These are phyloP conservation scores for Eulemur albifrons DNA, from an alignment of 2,797 vertebrate genomes.

Conservation along the genomic window DNA sequence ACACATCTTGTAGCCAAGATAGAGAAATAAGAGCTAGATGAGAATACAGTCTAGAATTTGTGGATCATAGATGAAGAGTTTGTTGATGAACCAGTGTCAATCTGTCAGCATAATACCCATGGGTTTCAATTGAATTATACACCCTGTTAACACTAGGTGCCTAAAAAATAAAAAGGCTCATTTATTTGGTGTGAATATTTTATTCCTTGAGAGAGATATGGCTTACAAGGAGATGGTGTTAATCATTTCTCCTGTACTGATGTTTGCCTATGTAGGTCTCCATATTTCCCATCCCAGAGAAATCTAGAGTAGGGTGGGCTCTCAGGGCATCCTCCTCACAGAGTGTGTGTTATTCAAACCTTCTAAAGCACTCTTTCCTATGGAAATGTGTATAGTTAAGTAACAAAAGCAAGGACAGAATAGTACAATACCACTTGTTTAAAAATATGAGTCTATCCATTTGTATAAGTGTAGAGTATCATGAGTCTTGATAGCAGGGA, in stretches of 20 bases:
- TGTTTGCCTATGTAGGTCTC: neutral
- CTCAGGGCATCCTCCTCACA: neutral
- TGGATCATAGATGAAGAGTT: neutral
- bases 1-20: neutral
- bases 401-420: neutral
- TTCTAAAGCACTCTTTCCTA: neutral
- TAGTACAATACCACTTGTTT: neutral
- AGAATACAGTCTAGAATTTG: neutral
- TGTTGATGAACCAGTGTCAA: neutral
- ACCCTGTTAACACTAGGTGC: neutral
- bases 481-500: neutral
- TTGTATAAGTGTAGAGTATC: neutral
- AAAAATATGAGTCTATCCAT: neutral
- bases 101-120: neutral
- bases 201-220: neutral
- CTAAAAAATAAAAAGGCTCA: neutral
- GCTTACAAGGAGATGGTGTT: neutral
- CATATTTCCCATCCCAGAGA: neutral
- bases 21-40: neutral
- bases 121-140: neutral
- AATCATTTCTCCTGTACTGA: neutral
- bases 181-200: neutral
- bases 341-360: neutral
- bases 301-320: neutral
- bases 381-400: neutral